Evolutionary conservation across 2,888 invertebrate species (phyloP).

Genomic region (Graphium colonna): DNA sequence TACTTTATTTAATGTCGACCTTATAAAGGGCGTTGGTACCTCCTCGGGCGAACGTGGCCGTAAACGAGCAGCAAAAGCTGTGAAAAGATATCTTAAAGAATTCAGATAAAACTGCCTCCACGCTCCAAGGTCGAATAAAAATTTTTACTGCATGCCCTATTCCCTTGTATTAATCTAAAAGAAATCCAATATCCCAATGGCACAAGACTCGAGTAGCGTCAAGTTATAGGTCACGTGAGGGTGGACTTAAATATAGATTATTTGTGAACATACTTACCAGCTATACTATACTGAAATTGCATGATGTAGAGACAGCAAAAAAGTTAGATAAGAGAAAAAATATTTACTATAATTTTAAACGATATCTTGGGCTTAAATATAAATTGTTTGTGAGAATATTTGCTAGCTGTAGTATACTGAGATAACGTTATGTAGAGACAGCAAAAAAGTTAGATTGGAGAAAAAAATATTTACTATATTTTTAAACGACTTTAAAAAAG

Average conservation of each 20-base stretch:
- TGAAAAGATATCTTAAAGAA: no score
- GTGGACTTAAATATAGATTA: conserved; percentile 36
- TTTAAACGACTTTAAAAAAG: neutral
- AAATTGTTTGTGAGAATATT: conserved; percentile 44
- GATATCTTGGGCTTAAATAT: conserved; percentile 30
- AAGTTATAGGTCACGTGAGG: conserved; percentile 28
- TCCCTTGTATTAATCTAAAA: conserved; percentile 14
- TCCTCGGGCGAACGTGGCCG: no score
- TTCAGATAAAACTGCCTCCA: no score
- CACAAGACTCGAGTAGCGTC: conserved; percentile 15
- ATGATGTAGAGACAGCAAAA: conserved; percentile 33
- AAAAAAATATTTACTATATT: neutral
- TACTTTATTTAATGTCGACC: no score
- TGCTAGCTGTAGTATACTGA: conserved; percentile 27
- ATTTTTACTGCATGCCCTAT: neutral
- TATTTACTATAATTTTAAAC: neutral
- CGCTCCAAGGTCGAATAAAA: neutral
- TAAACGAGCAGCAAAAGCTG: no score
- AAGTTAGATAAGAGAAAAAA: neutral
- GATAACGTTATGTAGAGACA: conserved; percentile 32
- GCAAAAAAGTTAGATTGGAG: conserved; percentile 25
- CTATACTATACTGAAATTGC: conserved; percentile 30
- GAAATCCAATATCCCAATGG: conserved; percentile 15
- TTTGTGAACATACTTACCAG: conserved; percentile 39
- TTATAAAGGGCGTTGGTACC: no score